These are phyloP conservation scores for Ectemnius cavifrons DNA, from an alignment of 2,888 invertebrate genomes.

Conservation along the genomic window DNA sequence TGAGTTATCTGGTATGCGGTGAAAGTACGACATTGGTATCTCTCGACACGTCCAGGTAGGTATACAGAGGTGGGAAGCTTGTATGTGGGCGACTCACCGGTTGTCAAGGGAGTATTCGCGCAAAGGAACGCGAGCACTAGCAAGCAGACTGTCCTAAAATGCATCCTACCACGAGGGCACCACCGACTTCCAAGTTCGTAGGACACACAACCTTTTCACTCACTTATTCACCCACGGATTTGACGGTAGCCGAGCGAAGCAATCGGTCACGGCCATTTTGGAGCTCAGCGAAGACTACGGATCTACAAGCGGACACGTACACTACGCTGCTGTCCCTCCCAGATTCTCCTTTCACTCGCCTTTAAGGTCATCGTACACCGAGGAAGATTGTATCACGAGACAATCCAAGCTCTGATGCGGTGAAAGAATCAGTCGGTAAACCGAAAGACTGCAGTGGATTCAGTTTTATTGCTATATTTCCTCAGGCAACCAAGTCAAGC, in stretches of 20 bases:
- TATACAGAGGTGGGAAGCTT: background rate
- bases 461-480: background rate
- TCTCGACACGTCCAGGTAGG: constrained; percentile 19
- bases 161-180: constrained; percentile 47
- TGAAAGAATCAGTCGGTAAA: constrained; percentile 32
- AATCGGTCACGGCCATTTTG: constrained; percentile 71
- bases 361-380: constrained; percentile 52
- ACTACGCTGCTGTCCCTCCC: constrained; percentile 47
- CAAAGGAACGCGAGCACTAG: constrained; percentile 46
- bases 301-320: constrained; percentile 40
- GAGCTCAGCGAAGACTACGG: constrained; percentile 58
- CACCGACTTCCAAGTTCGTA: background rate
- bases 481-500: background rate
- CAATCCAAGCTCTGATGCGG: background rate
- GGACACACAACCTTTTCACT: constrained; percentile 14
- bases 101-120: constrained; percentile 35
- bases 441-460: background rate
- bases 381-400: constrained; percentile 31
- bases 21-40: constrained; percentile 48
- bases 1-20: constrained; percentile 44
- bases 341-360: constrained; percentile 61
- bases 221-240: constrained; percentile 5
- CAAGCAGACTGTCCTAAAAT: constrained; percentile 33
- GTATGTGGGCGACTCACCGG: constrained; percentile 55
- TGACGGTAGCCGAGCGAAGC: constrained; percentile 28